Evolutionary conservation across 2,888 invertebrate genomes (phyloP).

Genomic region (Eubasilissa splendida): DNA sequence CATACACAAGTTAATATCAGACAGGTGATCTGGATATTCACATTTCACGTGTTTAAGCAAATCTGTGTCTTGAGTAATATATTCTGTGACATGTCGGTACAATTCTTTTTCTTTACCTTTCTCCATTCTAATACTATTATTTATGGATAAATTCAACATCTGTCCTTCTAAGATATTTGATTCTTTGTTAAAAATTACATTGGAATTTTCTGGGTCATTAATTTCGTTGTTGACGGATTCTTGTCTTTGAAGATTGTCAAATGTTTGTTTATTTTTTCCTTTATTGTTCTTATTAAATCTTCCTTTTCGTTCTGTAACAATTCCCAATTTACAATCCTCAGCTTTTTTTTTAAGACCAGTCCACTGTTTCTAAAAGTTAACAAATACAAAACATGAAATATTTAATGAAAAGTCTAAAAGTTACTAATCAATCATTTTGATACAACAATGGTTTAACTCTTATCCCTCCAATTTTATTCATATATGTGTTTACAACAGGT

Average conservation of each 20-base stretch:
- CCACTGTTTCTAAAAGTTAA: slow-evolving; percentile 72
- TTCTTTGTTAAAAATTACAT: not conserved
- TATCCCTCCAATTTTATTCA: too few species aligned
- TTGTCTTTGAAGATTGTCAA: not conserved
- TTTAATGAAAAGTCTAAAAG: not conserved
- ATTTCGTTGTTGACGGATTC: not conserved
- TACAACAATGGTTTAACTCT: too few species aligned
- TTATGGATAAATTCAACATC: not conserved
- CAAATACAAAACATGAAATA: slow-evolving; percentile 34
- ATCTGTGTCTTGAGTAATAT: slow-evolving; percentile 75
- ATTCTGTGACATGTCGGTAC: slow-evolving; percentile 77
- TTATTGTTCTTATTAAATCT: not conserved
- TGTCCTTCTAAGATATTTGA: not conserved
- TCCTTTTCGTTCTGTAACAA: slow-evolving; percentile 61
- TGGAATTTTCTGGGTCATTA: not conserved
- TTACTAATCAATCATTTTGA: not conserved
- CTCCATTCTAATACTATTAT: not conserved
- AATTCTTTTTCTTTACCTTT: slow-evolving; percentile 52
- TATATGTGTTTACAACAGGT: too few species aligned
- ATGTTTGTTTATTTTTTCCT: slow-evolving; percentile 16
- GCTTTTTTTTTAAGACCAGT: slow-evolving; percentile 73
- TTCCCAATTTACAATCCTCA: slow-evolving; percentile 66
- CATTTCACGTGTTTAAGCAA: slow-evolving; percentile 68
- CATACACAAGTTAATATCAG: slow-evolving; percentile 69
- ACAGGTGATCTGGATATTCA: slow-evolving; percentile 66